Evolutionary conservation across 1,140 invertebrate species (phyloP), one percentile per base, ranked within the genome.

Genomic region (Hycleus cichorii): DNA sequence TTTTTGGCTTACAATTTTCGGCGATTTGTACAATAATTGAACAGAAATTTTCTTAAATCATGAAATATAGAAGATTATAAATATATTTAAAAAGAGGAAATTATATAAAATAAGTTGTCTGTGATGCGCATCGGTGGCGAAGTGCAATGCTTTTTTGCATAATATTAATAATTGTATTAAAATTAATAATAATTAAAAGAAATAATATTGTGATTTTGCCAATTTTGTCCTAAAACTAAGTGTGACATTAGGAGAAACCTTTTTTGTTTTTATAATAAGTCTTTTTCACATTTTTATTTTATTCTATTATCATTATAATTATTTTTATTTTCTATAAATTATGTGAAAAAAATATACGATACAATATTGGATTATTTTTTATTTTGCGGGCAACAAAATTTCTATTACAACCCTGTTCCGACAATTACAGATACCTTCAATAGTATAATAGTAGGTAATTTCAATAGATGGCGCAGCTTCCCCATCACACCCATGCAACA

Each of bases 71-170:
- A 32, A 32, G 32, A 32, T 4, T 32, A 32, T 18, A 18, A 18
- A 18, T 18, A 18, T 18, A 18, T 18, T 18, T 39, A 42, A 42
- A 42, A 42, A 42, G 11, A 10, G 40, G 10, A 39, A 39, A 39
- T 39, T 39, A 54, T 18, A 18, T 18, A 45, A 58, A 64, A 59
- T 60, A 60, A 61, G 64, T 71, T 69, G 69, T 71, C 69, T 71
- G 69, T 71, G 69, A 71, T 71, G 64, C 64, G 65, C 62, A 68
- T 63, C 48, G 59, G 63, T 63, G 69, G 69, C 63, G 69, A 69
- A 71, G 69, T 71, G 69, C 69, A 71, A 71, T 71, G 69, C 68
- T 71, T 71, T 68, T 63, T 64, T 60, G 54, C 62, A 67, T 50
- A 62, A 32, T 32, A 32, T 32, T 5, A 32, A 32, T 32, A 32